Conservation (phyloP, 2,113 vertebrate genomes). For the Nipponia nippon region DNA sequence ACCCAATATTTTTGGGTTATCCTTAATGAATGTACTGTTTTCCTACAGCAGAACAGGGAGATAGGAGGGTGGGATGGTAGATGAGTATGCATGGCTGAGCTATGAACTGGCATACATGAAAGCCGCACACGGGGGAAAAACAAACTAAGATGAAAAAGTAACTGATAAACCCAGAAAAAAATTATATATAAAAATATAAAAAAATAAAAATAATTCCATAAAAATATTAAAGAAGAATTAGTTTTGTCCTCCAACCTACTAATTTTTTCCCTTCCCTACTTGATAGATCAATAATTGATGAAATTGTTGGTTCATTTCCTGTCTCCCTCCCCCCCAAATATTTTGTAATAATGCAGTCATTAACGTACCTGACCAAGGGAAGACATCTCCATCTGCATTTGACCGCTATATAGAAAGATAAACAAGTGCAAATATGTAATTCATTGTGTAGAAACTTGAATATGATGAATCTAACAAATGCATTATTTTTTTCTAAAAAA, state of each 20-base stretch:
- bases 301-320: neutral
- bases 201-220: neutral
- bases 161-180: neutral
- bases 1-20: neutral
- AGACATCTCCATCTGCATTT: slow-evolving; percentile 77
- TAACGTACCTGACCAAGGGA: slow-evolving; percentile 78
- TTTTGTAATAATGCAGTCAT: neutral
- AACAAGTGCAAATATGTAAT: neutral
- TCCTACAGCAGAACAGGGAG: neutral
- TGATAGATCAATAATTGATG: neutral
- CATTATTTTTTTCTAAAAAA: neutral
- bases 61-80: fast-evolving
- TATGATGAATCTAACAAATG: neutral
- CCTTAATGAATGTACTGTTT: neutral
- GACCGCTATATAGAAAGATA: slow-evolving; percentile 70
- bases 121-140: fast-evolving
- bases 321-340: neutral
- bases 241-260: neutral
- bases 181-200: neutral
- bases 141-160: neutral
- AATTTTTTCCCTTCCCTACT: neutral
- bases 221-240: neutral
- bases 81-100: neutral
- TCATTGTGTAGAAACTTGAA: neutral
- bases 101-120: neutral